These are phyloP conservation scores for Lampropteryx suffumata DNA, from an alignment of 2,888 invertebrate genomes.

Conservation along the genomic window DNA sequence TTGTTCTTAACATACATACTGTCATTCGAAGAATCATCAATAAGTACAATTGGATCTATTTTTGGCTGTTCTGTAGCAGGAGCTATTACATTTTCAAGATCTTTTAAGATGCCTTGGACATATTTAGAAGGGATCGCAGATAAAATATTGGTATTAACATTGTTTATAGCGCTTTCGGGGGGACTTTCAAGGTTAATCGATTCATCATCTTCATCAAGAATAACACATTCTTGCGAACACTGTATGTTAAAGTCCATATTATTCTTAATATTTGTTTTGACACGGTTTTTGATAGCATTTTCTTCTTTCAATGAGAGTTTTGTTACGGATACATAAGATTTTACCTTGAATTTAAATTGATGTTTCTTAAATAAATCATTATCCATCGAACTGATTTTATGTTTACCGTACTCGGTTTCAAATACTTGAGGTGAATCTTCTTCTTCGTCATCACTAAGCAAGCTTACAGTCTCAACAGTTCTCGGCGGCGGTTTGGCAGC, in stretches of 20 bases:
- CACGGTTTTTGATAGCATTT: slow-evolving; percentile 2
- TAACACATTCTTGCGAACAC: background rate
- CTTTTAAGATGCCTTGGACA: slow-evolving; percentile 12
- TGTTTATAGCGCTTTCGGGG: background rate
- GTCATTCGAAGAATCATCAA: slow-evolving; percentile 61
- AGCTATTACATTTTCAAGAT: slow-evolving; percentile 18
- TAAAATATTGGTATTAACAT: background rate
- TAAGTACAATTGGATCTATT: slow-evolving; percentile 41
- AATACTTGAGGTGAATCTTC: slow-evolving; percentile 34
- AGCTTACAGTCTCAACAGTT: slow-evolving; percentile 58
- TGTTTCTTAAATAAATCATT: slow-evolving; percentile 47
- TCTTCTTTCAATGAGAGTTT: slow-evolving; percentile 29
- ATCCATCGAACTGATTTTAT: slow-evolving; percentile 42
- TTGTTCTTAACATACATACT: slow-evolving; percentile 21
- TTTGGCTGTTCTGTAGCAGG: slow-evolving; percentile 2
- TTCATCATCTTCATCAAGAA: background rate
- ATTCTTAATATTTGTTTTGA: background rate
- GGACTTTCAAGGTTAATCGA: background rate
- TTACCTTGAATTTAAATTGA: slow-evolving; percentile 53
- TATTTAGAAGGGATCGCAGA: slow-evolving; percentile 11
- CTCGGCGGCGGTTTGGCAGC: slow-evolving; percentile 33
- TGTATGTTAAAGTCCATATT: too few species aligned
- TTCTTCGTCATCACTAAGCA: slow-evolving; percentile 72
- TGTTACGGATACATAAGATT: slow-evolving; percentile 52
- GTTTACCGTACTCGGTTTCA: slow-evolving; percentile 64